Percentiles rank a stretch among this genome's conserved stretches.
These are phyloP conservation scores for Mobula hypostoma DNA, from an alignment of 2,113 vertebrate genomes.

Conservation along the genomic window DNA sequence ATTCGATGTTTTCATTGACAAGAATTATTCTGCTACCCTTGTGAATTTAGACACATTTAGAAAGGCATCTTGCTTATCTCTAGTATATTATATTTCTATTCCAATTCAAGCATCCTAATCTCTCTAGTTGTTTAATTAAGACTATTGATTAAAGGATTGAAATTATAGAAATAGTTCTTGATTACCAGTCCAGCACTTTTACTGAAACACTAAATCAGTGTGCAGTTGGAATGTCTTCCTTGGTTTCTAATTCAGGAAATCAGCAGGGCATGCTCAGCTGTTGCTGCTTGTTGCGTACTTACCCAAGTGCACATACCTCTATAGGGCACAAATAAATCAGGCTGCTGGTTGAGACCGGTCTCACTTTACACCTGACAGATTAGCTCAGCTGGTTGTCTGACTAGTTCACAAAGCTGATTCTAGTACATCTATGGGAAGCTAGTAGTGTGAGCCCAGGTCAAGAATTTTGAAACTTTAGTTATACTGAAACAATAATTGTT, in stretches of 20 bases:
- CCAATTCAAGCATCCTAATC: not conserved
- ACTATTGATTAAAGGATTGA: not conserved
- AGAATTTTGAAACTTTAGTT: not conserved
- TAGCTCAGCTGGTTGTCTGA: not conserved
- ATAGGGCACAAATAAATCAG: constrained; percentile 3
- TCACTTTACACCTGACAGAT: constrained; percentile 15
- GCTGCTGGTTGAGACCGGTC: not conserved
- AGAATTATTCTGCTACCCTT: not conserved
- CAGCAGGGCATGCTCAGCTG: constrained; percentile 17
- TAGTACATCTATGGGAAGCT: not conserved
- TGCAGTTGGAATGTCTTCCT: not conserved
- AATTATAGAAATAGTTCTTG: not conserved
- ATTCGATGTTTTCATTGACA: not conserved
- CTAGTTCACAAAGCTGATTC: not conserved
- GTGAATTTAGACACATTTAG: not conserved
- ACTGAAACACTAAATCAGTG: not conserved
- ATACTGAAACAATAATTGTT: not conserved
- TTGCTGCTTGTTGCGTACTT: constrained; percentile 11
- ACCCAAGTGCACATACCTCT: not conserved
- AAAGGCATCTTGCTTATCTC: not conserved
- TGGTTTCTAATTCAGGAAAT: not conserved
- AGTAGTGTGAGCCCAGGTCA: not conserved
- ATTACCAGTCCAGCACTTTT: not conserved
- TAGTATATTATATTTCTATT: not conserved
- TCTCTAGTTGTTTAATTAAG: constrained; percentile 6